These are phyloP conservation scores for Cyprinodon diabolis DNA, from an alignment of 2,797 vertebrate genomes.

Conservation along the genomic window DNA sequence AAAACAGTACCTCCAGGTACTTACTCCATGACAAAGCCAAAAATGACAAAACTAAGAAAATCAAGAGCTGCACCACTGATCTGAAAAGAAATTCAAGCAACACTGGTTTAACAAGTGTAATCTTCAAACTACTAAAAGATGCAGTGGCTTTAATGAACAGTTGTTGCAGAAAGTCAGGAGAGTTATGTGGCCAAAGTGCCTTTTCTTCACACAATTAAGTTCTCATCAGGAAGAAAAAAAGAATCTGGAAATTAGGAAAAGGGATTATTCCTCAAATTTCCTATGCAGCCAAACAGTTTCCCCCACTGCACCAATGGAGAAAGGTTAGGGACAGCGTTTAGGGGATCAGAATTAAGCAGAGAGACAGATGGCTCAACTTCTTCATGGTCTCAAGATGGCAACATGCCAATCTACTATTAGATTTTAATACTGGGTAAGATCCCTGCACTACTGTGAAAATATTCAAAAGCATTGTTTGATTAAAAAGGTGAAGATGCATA, in stretches of 20 bases:
- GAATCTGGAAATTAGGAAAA: slow-evolving; percentile 61
- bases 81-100: slow-evolving; percentile 27
- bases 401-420: slow-evolving; percentile 58
- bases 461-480: slow-evolving; percentile 19
- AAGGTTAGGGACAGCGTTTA: slow-evolving; percentile 51
- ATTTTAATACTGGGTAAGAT: slow-evolving; percentile 48
- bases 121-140: slow-evolving; percentile 51
- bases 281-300: slow-evolving; percentile 52
- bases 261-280: slow-evolving; percentile 56
- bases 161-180: slow-evolving; percentile 53
- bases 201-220: slow-evolving; percentile 76
- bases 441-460: slow-evolving; percentile 28
- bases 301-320: slow-evolving; percentile 51
- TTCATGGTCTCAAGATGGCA: slow-evolving; percentile 67
- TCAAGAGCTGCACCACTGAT: slow-evolving; percentile 17
- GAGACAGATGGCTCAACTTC: slow-evolving; percentile 75
- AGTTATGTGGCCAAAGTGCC: slow-evolving; percentile 59
- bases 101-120: slow-evolving; percentile 45
- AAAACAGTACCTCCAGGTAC: slow-evolving; percentile 7
- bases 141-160: slow-evolving; percentile 53
- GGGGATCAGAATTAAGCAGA: slow-evolving; percentile 59
- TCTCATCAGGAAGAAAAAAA: slow-evolving; percentile 71
- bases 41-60: slow-evolving; percentile 23
- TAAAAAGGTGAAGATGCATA: slow-evolving; percentile 46
- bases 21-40: slow-evolving; percentile 12